These are phyloP conservation scores for Drosophila sturtevanti DNA, from an alignment of 1,140 invertebrate genomes.

Conservation along the genomic window DNA sequence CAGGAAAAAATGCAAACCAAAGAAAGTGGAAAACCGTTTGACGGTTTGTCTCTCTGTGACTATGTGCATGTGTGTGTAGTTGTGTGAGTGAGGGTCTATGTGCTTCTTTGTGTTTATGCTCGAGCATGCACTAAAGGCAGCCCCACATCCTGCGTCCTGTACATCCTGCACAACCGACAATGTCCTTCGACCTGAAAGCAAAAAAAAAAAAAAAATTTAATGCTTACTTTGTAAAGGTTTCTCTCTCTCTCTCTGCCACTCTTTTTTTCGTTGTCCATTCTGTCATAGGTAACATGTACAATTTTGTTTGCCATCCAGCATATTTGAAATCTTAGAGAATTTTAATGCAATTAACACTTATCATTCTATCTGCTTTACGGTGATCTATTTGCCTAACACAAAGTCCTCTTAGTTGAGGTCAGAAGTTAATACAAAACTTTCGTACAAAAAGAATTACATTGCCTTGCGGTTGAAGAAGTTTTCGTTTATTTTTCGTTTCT, in stretches of 20 bases:
- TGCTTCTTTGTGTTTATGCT: conserved; percentile 44
- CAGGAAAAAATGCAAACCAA: conserved; percentile 36
- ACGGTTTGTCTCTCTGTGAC: conserved; percentile 7
- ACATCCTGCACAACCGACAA: conserved; percentile 26
- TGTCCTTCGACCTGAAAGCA: conserved; percentile 50
- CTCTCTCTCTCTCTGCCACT: background rate
- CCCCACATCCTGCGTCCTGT: conserved; percentile 58
- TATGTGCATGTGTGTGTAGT: conserved; percentile 16
- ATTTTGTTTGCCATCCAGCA: conserved; percentile 10
- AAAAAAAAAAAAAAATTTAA: conserved; percentile 16
- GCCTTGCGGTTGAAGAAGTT: conserved; percentile 14
- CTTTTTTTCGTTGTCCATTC: background rate
- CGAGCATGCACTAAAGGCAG: conserved; percentile 52
- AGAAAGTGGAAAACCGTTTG: conserved; percentile 55
- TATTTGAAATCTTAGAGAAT: conserved; percentile 22
- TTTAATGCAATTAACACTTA: conserved; percentile 33
- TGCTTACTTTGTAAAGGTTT: conserved; percentile 19
- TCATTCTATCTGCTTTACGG: background rate
- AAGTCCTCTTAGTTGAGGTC: conserved; percentile 5
- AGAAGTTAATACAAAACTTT: conserved; percentile 35
- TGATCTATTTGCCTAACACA: background rate
- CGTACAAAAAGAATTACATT: conserved; percentile 3
- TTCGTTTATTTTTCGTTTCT: background rate
- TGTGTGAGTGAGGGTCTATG: conserved; percentile 14
- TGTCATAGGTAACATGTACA: background rate